Evolutionary conservation across 2,797 vertebrate species (phyloP).

Genomic region (Tamandua tetradactyla): DNA sequence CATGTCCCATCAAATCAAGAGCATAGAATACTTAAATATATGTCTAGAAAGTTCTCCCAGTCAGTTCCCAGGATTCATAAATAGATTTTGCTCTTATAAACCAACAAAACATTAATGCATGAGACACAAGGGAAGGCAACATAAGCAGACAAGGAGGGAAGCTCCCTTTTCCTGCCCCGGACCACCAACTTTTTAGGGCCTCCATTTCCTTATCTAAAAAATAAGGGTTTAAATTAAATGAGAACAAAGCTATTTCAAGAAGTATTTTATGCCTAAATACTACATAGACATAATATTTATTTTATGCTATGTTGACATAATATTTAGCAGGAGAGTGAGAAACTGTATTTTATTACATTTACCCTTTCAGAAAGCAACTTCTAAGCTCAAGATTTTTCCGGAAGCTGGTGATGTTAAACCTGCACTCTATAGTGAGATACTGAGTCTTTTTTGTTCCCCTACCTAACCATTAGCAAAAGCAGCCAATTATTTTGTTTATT

Average conservation of each 20-base stretch:
- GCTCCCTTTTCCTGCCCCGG: neutral
- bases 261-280: neutral
- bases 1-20: slow-evolving; percentile 53
- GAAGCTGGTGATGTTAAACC: neutral
- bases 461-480: neutral
- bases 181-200: neutral
- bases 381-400: neutral
- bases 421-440: neutral
- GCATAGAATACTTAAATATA: slow-evolving; percentile 62
- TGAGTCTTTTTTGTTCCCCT: neutral
- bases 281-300: neutral
- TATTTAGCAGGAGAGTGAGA: neutral
- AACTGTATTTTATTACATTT: neutral
- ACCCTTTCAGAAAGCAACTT: neutral
- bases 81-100: slow-evolving; percentile 69
- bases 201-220: slow-evolving; percentile 4
- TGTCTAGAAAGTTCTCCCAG: slow-evolving; percentile 58
- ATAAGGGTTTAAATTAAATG: neutral
- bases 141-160: neutral
- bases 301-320: neutral
- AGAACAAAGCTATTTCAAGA: neutral
- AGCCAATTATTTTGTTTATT: neutral
- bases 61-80: slow-evolving; percentile 56
- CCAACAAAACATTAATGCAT: slow-evolving; percentile 67
- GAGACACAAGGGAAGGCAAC: slow-evolving; percentile 21